Base-by-base conservation (phyloP, 2,888 invertebrate species). In the Bibio marci region DNA sequence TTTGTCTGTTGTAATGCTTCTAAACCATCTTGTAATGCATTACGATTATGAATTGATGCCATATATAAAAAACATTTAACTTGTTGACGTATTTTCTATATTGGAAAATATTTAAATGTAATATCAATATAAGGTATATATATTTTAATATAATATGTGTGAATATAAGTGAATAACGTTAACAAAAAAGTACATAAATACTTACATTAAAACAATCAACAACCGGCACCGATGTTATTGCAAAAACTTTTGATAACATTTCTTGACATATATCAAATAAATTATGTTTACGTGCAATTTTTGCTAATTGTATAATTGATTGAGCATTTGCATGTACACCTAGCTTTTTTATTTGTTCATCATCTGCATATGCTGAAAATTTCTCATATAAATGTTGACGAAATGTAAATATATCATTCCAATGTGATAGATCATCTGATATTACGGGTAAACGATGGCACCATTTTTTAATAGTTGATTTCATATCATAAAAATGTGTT, bases 381-480 rank as follows among this genome's bases (percentile, higher is more conserved):
- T 85, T 88, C 59, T 91, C 87, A 58, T 94, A 97, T 61, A 95
- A 94, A 60, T 92, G 92, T 53, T 95, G 94, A 1, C 95, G 67
- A 95, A 95, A 97, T 1, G 88, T 87, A 60, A 95, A 94, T 41
- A 97, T 88, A 52, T 97, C 94, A 53, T 88, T 88, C 95, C 97
- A 97, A 64, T 97, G 95, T 12, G 88, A 87, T 39, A 97, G 67
- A 59, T 94, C 90, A 61, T 97, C 97, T 2, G 90, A 87, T 44
- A 95, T 87, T 22, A 94, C 90, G 0, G 95, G 95, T 50, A 95
- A 65, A 2, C 95, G 78, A 64, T 97, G 95, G 49, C 92, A 75
- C 98, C 98, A 98, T 0, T 95, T 97, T 63, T 98, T 98, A 30
- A 97, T 91, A 45, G 94, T 92, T 4, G 94, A 91, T 59, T 95